Evolutionary conservation across 2,113 vertebrate genomes (phyloP).

Genomic region (Apodemus speciosus): DNA sequence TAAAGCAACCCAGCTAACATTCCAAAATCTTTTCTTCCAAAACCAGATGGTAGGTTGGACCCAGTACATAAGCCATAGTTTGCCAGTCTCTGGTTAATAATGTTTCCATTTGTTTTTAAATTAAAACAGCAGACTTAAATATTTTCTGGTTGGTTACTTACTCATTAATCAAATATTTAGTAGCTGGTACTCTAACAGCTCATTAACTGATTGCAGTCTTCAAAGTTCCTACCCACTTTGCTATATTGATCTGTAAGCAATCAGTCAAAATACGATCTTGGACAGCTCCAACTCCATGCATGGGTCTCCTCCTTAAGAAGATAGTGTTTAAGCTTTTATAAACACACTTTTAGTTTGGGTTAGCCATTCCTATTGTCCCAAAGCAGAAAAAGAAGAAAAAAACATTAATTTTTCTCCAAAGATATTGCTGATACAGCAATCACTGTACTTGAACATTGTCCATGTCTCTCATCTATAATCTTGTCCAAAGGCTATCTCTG

Average conservation of each 20-base stretch:
- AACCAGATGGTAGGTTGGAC: constrained; percentile 4
- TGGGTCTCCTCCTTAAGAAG: neutral
- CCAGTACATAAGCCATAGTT: neutral
- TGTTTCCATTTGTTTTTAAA: neutral
- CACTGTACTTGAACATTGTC: neutral
- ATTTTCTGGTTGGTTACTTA: constrained; percentile 32
- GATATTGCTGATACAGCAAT: neutral
- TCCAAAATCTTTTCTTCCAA: constrained; percentile 15
- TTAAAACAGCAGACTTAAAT: neutral
- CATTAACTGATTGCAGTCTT: constrained; percentile 10
- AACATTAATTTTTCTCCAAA: neutral
- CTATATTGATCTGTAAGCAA: neutral
- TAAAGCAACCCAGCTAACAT: neutral
- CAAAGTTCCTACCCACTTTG: constrained; percentile 2
- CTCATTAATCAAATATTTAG: constrained; percentile 44
- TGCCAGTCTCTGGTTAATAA: constrained; percentile 5
- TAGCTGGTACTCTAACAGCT: neutral
- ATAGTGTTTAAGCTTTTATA: neutral
- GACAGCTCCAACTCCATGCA: neutral
- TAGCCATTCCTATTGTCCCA: neutral
- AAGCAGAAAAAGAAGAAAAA: neutral
- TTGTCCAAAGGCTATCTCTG: neutral
- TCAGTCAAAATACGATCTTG: neutral
- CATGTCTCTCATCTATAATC: neutral
- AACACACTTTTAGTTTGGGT: neutral